Evolutionary conservation across 2,888 invertebrate genomes (phyloP).

Genomic region (Bruchidius siliquastri): DNA sequence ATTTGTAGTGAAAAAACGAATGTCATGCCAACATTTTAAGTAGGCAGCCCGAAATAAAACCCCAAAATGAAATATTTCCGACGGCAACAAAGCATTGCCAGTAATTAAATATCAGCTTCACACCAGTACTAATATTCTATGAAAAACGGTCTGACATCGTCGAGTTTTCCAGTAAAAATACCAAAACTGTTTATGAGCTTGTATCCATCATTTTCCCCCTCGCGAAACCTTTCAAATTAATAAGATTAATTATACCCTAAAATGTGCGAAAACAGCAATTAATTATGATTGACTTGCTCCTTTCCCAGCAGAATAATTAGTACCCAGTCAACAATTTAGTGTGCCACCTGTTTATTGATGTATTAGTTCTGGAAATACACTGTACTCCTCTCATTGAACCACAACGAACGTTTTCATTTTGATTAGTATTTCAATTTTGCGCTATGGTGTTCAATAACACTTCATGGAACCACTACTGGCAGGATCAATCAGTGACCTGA

Average conservation of each 20-base stretch:
- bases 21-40: too few relatives aligned
- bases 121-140: background rate
- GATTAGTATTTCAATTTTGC: too few relatives aligned
- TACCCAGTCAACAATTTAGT: background rate
- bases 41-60: background rate
- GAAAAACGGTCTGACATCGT: background rate
- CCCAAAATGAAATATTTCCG: background rate
- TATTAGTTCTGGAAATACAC: background rate
- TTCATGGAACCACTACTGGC: too few relatives aligned
- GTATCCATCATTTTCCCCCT: constrained; percentile 15
- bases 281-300: constrained; percentile 25
- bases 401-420: too few relatives aligned
- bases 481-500: too few relatives aligned
- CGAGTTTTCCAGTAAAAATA: constrained; percentile 1
- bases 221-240: constrained; percentile 23
- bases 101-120: background rate
- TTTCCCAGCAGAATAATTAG: constrained; percentile 4
- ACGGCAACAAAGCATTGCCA: background rate
- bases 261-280: constrained; percentile 23
- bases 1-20: too few relatives aligned
- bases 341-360: background rate
- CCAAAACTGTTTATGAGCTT: constrained; percentile 3
- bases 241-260: constrained; percentile 23
- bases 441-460: too few relatives aligned
- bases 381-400: too few relatives aligned